These are phyloP conservation scores for Echiichthys vipera DNA, from an alignment of 2,797 vertebrate species.

Conservation along the genomic window DNA sequence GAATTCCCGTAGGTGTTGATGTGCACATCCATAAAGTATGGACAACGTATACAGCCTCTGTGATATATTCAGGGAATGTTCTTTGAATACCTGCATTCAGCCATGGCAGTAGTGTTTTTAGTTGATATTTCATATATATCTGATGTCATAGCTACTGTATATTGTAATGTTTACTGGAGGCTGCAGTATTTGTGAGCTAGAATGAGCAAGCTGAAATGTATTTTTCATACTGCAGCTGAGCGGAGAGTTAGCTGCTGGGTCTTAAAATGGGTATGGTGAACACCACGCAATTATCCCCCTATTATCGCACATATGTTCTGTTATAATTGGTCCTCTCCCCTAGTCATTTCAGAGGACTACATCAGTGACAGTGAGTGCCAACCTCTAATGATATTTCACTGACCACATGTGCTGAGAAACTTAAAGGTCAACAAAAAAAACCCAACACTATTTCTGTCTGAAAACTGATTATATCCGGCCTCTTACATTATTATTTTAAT, in stretches of 20 bases:
- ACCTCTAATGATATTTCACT: conserved; percentile 42
- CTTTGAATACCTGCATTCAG: conserved; percentile 43
- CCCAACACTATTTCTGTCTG: neutral
- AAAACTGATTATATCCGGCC: neutral
- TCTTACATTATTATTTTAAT: conserved; percentile 1
- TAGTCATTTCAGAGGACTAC: conserved; percentile 58
- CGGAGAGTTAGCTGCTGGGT: conserved; percentile 67
- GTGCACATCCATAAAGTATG: conserved; percentile 53
- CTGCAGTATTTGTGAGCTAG: conserved; percentile 6
- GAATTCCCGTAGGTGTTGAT: conserved; percentile 63
- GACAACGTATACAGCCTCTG: conserved; percentile 50
- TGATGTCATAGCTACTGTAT: conserved; percentile 23
- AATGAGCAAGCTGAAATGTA: conserved; percentile 52
- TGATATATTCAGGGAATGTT: conserved; percentile 36
- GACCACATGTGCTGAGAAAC: conserved; percentile 24
- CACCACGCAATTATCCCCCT: conserved; percentile 80
- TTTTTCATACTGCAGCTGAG: conserved; percentile 68
- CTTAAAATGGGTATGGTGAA: conserved; percentile 74
- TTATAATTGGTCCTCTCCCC: conserved; percentile 76
- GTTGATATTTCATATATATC: conserved; percentile 26
- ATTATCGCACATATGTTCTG: conserved; percentile 79
- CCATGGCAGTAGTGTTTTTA: conserved; percentile 15
- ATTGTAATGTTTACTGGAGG: conserved; percentile 13
- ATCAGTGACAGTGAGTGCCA: conserved; percentile 51
- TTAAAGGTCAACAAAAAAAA: conserved; percentile 37